Percentiles rank a stretch among this genome's conserved stretches.
phyloP scores from a whole-genome alignment of 2,888 invertebrate species.

The Clepsis dumicolana region DNA sequence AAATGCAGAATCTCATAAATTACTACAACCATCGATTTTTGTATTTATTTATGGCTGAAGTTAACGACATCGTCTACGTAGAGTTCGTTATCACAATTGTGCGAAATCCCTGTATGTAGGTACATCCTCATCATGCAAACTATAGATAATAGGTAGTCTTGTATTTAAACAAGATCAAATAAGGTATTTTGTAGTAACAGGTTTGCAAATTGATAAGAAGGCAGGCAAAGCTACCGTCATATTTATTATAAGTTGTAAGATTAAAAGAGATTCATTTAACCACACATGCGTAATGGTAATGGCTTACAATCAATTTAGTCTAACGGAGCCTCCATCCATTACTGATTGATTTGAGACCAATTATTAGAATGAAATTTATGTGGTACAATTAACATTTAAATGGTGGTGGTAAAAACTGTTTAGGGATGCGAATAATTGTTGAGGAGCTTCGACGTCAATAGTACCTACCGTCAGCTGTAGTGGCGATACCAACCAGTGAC shows the following conservation, averaged over 20 bases:
- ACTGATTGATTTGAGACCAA: slow-evolving; percentile 44
- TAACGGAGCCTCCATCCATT: slow-evolving; percentile 26
- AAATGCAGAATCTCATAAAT: background rate
- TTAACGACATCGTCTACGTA: background rate
- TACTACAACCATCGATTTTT: background rate
- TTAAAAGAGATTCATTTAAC: slow-evolving; percentile 10
- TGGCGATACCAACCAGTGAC: background rate
- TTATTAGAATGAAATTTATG: slow-evolving; percentile 39
- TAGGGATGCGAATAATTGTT: slow-evolving; percentile 20
- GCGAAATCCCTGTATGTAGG: too few species aligned
- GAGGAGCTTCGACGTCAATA: background rate
- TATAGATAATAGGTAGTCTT: too few species aligned
- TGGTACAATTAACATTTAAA: slow-evolving; percentile 45
- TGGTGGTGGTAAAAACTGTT: slow-evolving; percentile 40
- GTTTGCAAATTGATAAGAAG: background rate
- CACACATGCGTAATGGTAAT: slow-evolving; percentile 13
- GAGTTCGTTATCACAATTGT: background rate
- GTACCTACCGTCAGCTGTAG: background rate
- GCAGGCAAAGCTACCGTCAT: background rate
- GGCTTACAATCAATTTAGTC: slow-evolving; percentile 5
- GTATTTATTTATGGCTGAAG: background rate
- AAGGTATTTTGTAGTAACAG: background rate
- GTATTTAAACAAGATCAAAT: background rate
- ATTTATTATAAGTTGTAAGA: background rate
- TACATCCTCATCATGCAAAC: too few species aligned